Base-by-base conservation (phyloP, 2,797 vertebrate species). In the Myoxocephalus aenaeus region DNA sequence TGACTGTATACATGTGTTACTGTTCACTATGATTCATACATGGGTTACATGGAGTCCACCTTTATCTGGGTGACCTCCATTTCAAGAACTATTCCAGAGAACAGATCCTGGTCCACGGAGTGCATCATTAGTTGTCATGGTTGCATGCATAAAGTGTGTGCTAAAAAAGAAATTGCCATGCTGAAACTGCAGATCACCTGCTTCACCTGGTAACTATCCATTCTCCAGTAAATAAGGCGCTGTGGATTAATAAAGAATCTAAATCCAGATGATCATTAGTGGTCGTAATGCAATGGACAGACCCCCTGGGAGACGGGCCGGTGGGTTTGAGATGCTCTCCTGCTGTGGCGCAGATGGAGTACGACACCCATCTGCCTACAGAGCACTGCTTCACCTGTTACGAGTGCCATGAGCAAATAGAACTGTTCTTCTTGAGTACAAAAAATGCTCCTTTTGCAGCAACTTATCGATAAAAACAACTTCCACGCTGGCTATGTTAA, bases 141-240 rank as follows among this genome's bases (percentile, higher is more conserved):
- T 34, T 69, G 18, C 64, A 46, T 48, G 13, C 25, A 63, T 62
- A 29, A 58, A 18, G 20, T 5, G 62, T 2, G 11, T 40, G 5
- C 14, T 50, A 29, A 44, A 63, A 4, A 13, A 50, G 9, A 0
- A 51, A 44, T 34, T 29, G 18, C 29, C 11, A 12, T 7, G 42
- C 1, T 79, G 42, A 66, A 64, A 70, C 40, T 68, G 42, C 27
- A 67, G 69, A 63, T 48, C 36, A 65, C 2, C 20, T 57, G 20
- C 12, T 27, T 48, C 36, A 65, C 2, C 20, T 57, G 20, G 9
- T 27, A n/a, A 58, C 42, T 36, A 64, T 57, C 7, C 15, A 27
- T 29, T 29, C 42, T 17, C 5, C 25, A 17, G 50, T 63, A 54
- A 36, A 42, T 63, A 1, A 11, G 18, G 18, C 10, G 9, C 57